Evolutionary conservation across 2,797 vertebrate species (phyloP).

Genomic region (Phoxinus dragarum): DNA sequence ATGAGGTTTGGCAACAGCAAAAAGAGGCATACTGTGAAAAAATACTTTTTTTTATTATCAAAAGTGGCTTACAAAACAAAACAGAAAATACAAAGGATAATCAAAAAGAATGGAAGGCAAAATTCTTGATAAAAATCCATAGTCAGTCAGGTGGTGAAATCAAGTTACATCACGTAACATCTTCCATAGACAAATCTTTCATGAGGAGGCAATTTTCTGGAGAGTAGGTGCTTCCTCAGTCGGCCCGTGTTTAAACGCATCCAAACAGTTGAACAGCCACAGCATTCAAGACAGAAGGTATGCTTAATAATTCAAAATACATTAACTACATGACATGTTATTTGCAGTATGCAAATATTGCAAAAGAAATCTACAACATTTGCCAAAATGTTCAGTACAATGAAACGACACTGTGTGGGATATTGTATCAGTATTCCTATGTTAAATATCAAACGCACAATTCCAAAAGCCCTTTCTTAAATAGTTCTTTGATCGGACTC

Average conservation of each 20-base stretch:
- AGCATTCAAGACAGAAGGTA: slow-evolving; percentile 7
- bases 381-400: neutral
- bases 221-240: neutral
- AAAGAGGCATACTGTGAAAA: neutral
- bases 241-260: neutral
- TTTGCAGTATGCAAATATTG: neutral
- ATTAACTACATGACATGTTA: neutral
- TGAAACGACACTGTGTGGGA: neutral
- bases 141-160: neutral
- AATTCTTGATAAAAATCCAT: neutral
- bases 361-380: neutral
- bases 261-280: neutral
- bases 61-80: neutral
- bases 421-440: too few relatives aligned
- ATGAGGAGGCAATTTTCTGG: neutral
- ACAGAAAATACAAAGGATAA: neutral
- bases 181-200: neutral
- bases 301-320: neutral
- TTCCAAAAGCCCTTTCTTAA: neutral
- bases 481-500: neutral
- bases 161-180: neutral
- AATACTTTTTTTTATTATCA: neutral
- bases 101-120: neutral
- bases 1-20: neutral
- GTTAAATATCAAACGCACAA: neutral